A percentile compares a stretch with the other conserved stretches of the same genome.
phyloP scores from a whole-genome alignment of 2,888 invertebrate genomes.

The Podotricha telesiphe region DNA sequence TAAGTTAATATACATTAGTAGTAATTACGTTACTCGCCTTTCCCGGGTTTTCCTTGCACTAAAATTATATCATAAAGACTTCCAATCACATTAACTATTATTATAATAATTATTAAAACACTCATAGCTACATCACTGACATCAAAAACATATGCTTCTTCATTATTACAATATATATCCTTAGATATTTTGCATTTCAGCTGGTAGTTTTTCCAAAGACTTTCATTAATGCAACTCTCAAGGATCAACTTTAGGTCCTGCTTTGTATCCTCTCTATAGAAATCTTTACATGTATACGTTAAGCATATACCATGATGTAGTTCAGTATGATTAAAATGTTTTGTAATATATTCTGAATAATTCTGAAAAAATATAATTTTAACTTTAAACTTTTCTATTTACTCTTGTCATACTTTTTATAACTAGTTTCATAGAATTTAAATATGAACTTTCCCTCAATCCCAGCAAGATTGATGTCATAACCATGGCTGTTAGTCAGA shows the following conservation, averaged over 20 bases:
- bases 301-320: slow-evolving; percentile 52
- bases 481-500: too few relatives aligned
- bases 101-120: slow-evolving; percentile 57
- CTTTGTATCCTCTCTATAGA: slow-evolving; percentile 40
- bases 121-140: slow-evolving; percentile 58
- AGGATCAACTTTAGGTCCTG: slow-evolving; percentile 44
- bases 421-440: too few relatives aligned
- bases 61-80: slow-evolving; percentile 59
- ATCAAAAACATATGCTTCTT: slow-evolving; percentile 54
- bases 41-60: slow-evolving; percentile 29
- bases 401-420: too few relatives aligned
- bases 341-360: slow-evolving; percentile 48
- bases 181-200: slow-evolving; percentile 57
- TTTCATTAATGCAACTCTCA: slow-evolving; percentile 56
- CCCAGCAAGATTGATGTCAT: too few relatives aligned
- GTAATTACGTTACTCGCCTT: slow-evolving; percentile 27
- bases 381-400: too few relatives aligned
- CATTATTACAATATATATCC: slow-evolving; percentile 58
- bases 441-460: too few relatives aligned
- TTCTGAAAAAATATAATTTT: slow-evolving; percentile 51
- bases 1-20: too few relatives aligned
- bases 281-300: slow-evolving; percentile 47
- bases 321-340: slow-evolving; percentile 52
- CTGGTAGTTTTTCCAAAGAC: slow-evolving; percentile 58
- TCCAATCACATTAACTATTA: slow-evolving; percentile 60